Evolutionary conservation across 2,113 vertebrate genomes (phyloP), one percentile per base, ranked within the genome.

Genomic region (Nycticorax nycticorax): DNA sequence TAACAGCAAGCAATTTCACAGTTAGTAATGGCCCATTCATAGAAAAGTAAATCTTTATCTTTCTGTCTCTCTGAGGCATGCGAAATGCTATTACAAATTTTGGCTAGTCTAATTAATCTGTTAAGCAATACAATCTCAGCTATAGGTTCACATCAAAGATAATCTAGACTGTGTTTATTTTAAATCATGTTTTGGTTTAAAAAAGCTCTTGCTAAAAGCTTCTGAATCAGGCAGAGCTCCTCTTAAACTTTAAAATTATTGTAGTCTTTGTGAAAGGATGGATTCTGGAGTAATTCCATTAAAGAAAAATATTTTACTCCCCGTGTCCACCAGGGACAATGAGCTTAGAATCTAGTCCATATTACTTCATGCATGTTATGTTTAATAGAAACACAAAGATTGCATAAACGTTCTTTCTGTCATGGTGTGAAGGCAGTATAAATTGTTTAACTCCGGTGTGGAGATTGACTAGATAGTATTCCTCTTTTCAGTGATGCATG

Each of bases 31-130:
- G 92, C 84, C 91, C 77, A 80, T 92, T 95, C 91, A 91, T 55
- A 85, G 74, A 82, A 95, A 82, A 96, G 78, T 32, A 85, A 94
- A 85, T 93, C 84, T 82, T 96, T 92, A 91, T 95, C 95, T 97
- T 76, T 72, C 88, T 95, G 57, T 87, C 62, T 93, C 91, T 89
- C 67, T 32, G 10, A 89, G 89, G 89, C 90, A 93, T 85, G 89
- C 57, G 89, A 93, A 96, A 92, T 18, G 23, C 18, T 94, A 69
- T 73, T 64, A 82, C 93, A 88, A 87, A 14, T 67, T 76, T 94
- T 83, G 71, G 55, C 77, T 94, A 48, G 50, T 85, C 74, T 91
- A 62, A 67, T 94, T 92, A 63, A 74, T 63, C 86, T 16, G 30
- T 52, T 85, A 77, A 74, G 69, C n/a, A 91, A 45, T 64, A 47